phyloP scores from a whole-genome alignment of 2,113 vertebrate species.

The Rhinoptilus africanus region DNA sequence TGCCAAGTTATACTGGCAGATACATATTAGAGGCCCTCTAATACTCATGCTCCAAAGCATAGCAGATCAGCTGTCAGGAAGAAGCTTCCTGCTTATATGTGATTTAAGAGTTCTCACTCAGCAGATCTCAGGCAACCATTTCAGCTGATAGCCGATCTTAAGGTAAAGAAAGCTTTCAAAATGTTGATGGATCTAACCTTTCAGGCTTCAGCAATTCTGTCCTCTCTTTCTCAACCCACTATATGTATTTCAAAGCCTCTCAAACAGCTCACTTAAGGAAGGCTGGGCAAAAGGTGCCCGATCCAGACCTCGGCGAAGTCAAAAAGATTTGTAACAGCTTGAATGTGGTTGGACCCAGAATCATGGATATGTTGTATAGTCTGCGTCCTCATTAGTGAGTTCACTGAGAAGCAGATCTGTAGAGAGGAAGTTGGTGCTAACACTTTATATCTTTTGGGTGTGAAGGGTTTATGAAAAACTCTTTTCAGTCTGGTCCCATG shows the following conservation, averaged over 20 bases:
- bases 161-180: slow-evolving; percentile 16
- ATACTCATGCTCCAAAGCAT: neutral
- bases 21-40: neutral
- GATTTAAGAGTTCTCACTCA: slow-evolving; percentile 14
- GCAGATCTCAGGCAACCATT: neutral
- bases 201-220: neutral
- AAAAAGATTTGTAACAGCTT: neutral
- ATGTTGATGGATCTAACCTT: neutral
- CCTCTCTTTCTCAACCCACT: neutral
- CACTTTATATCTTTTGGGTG: rapidly evolving
- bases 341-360: neutral
- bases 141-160: neutral
- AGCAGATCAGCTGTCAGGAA: neutral
- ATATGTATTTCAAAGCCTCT: neutral
- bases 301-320: neutral
- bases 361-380: rapidly evolving
- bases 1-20: neutral
- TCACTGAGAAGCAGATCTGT: neutral
- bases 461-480: neutral
- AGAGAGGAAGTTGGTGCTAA: neutral
- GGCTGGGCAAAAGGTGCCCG: neutral
- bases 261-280: neutral
- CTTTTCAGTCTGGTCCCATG: neutral
- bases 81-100: neutral
- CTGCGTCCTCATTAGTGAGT: neutral